Conservation (phyloP, 2,888 invertebrate genomes). For the Busseola fusca region DNA sequence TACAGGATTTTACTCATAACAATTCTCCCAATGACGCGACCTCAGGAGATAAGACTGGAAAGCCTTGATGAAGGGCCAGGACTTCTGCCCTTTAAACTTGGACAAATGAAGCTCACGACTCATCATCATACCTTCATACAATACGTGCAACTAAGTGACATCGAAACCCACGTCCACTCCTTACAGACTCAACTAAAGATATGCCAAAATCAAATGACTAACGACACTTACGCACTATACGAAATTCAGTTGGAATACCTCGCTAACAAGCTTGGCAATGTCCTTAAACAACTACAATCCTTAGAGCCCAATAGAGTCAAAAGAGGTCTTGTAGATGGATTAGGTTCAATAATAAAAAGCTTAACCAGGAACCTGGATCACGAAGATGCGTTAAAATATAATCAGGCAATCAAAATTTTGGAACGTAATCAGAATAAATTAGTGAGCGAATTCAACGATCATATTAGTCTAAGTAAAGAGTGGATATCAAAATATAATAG, state of each 20-base stretch:
- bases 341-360: conserved; percentile 22
- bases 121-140: conserved; percentile 17
- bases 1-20: neutral
- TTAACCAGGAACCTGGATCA: conserved; percentile 12
- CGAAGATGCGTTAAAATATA: conserved; percentile 3
- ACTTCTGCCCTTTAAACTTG: neutral
- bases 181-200: neutral
- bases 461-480: conserved; percentile 1
- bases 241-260: neutral
- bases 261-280: too few species aligned
- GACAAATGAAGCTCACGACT: neutral
- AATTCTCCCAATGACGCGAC: too few species aligned
- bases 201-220: too few species aligned
- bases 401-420: conserved; percentile 1
- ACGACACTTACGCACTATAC: neutral
- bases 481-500: neutral
- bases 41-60: neutral
- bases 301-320: neutral
- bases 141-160: conserved; percentile 5
- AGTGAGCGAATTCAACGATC: neutral
- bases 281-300: neutral
- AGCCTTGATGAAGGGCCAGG: neutral
- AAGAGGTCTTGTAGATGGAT: conserved; percentile 3
- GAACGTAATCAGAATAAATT: conserved; percentile 4
- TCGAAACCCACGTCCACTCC: neutral